Base-by-base conservation (phyloP, 2,888 invertebrate genomes). In the Macrophya alboannulata region DNA sequence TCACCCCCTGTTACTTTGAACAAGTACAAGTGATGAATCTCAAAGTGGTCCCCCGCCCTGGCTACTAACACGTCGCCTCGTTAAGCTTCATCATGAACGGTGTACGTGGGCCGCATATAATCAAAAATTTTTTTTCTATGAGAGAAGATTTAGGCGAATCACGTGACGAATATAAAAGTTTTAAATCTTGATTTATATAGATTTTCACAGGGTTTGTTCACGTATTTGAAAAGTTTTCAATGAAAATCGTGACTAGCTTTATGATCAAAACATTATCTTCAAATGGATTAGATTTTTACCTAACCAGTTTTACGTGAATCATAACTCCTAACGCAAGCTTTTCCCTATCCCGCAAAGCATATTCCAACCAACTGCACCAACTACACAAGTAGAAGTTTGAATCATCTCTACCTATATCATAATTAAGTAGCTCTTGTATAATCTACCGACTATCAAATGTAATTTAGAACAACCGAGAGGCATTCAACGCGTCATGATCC, bases 1-100 rank as follows among this genome's bases (percentile, higher is more conserved):
- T 43, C 21, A 62, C 40, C 8, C 21, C 43, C 43, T 8, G 59
- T 62, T 25, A 81, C 62, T 62, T 62, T 62, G 62, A 43, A 62
- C 12, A 12, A 40, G 37, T 43, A 43, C 21, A 45, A 62, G 59
- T 81, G 59, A 81, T 81, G 59, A 51, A 81, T 81, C 59, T 43
- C 40, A 59, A 81, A 81, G 43, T 59, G 17, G 25, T 40, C 21
- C 62, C 81, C 43, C 17, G 15, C 6, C 77, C 21, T n/a, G 21
- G 81, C 62, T 62, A 81, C 62, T 12, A 81, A 81, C 81, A 62
- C 81, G 59, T 81, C 62, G 59, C 40, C 81, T 81, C 81, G 81
- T 81, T 81, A 81, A 81, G 81, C 59, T 81, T 81, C 81, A 43
- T 81, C 81, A 62, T 81, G 62, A 81, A 62, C 81, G 81, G 62